Conservation (phyloP, 2,113 vertebrate species). For the Oreocharis arfaki region DNA sequence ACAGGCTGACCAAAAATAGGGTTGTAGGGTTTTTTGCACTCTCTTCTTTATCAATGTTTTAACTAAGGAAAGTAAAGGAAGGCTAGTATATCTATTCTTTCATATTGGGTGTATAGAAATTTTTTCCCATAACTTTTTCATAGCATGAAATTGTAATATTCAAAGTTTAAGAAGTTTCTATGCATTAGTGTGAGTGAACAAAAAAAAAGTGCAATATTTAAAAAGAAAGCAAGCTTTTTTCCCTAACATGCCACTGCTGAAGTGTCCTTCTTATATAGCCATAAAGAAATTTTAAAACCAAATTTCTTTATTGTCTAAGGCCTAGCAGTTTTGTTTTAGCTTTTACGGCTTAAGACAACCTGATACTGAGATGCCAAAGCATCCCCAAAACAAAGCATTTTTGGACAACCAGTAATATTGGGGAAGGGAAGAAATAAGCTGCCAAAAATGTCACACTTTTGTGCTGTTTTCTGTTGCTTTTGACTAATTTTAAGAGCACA, state of each 20-base stretch:
- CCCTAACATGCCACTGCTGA: conserved; percentile 64
- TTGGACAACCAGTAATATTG: conserved; percentile 44
- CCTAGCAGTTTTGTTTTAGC: conserved; percentile 60
- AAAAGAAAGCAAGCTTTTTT: conserved; percentile 56
- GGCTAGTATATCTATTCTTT: conserved; percentile 58
- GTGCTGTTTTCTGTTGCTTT: conserved; percentile 64
- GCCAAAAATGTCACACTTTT: conserved; percentile 73
- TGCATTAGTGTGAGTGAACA: conserved; percentile 78
- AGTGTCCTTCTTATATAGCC: conserved; percentile 72
- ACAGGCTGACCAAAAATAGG: conserved; percentile 69
- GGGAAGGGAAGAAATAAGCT: conserved; percentile 62
- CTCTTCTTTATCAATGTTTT: conserved; percentile 61
- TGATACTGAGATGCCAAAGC: conserved; percentile 72
- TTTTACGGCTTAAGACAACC: conserved; percentile 61
- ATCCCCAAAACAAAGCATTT: conserved; percentile 63
- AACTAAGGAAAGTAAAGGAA: conserved; percentile 56
- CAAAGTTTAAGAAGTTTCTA: conserved; percentile 66
- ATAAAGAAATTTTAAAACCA: conserved; percentile 71
- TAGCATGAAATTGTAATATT: conserved; percentile 58
- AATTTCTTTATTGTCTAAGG: conserved; percentile 72
- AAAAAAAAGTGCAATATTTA: conserved; percentile 78
- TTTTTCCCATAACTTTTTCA: conserved; percentile 60
- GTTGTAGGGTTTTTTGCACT: conserved; percentile 69
- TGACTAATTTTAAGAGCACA: conserved; percentile 70
- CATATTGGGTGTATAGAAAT: conserved; percentile 67